Conservation (phyloP, 2,888 invertebrate genomes). For the Holacanthella duospinosa region DNA sequence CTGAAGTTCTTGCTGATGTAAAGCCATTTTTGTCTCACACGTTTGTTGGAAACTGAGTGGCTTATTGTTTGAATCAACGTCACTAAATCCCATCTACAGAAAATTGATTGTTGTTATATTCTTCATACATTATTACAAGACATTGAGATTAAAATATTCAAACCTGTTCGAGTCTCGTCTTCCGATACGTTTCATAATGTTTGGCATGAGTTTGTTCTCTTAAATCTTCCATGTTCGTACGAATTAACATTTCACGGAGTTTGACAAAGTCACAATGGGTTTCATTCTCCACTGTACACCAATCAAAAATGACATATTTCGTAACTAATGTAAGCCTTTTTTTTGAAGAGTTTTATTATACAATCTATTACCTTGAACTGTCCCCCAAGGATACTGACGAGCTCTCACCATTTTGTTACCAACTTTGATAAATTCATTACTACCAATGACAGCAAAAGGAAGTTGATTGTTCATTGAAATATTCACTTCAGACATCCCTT, state of each 20-base stretch:
- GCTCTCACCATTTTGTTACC: constrained; percentile 50
- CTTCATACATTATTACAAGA: no score
- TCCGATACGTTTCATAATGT: constrained; percentile 92
- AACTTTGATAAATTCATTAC: constrained; percentile 49
- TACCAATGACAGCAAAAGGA: constrained; percentile 52
- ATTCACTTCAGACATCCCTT: constrained; percentile 47
- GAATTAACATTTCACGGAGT: constrained; percentile 91
- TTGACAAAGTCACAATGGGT: constrained; percentile 98
- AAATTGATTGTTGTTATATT: no score
- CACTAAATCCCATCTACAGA: background rate
- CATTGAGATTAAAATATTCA: no score
- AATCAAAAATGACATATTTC: background rate
- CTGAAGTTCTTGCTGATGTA: background rate
- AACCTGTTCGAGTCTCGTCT: constrained; percentile 67
- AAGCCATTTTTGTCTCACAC: background rate
- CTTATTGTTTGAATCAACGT: constrained; percentile 1
- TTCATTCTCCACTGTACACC: constrained; percentile 79
- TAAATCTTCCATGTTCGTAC: constrained; percentile 99
- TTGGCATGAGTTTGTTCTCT: constrained; percentile 88
- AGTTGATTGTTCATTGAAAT: constrained; percentile 45
- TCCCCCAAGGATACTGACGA: constrained; percentile 53
- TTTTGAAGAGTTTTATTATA: constrained; percentile 4
- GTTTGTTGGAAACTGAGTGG: background rate
- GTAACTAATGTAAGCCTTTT: background rate
- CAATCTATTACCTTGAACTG: constrained; percentile 49